phyloP scores from a whole-genome alignment of 2,888 invertebrate genomes.

The Apamea epomidion region DNA sequence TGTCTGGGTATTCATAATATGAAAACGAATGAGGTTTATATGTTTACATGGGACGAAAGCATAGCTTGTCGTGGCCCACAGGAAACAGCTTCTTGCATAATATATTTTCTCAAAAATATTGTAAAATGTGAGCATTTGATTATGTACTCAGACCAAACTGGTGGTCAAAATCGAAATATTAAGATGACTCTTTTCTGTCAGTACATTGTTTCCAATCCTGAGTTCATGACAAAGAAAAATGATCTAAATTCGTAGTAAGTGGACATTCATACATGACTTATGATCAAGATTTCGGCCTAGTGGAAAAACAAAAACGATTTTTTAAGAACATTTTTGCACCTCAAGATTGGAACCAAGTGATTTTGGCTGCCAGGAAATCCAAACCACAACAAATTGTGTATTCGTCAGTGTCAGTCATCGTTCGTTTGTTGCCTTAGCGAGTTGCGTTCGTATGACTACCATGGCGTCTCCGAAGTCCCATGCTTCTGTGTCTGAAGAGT shows the following conservation, averaged over 20 bases:
- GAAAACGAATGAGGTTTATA: background rate
- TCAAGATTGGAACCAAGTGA: conserved; percentile 22
- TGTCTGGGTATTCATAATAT: conserved; percentile 1
- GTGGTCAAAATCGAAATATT: background rate
- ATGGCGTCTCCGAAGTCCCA: too few relatives aligned
- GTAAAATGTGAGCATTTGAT: background rate
- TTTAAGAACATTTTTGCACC: background rate
- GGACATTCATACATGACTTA: conserved; percentile 16
- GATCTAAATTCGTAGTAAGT: conserved; percentile 13
- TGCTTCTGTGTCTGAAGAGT: too few relatives aligned
- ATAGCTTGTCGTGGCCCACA: conserved; percentile 18
- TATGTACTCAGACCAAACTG: background rate
- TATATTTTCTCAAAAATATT: background rate
- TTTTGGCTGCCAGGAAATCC: conserved; percentile 1
- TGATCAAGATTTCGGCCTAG: conserved; percentile 16
- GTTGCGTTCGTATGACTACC: too few relatives aligned
- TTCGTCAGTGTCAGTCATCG: too few relatives aligned
- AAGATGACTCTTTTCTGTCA: conserved; percentile 7
- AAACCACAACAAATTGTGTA: too few relatives aligned
- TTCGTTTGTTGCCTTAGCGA: too few relatives aligned
- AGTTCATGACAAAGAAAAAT: conserved; percentile 5
- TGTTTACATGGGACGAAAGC: conserved; percentile 9
- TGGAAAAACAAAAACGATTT: conserved; percentile 19
- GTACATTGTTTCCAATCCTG: conserved; percentile 18
- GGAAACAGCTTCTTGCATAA: background rate